Base-by-base conservation (phyloP, 2,113 vertebrate genomes). In the Orthochromis malagaraziensis region DNA sequence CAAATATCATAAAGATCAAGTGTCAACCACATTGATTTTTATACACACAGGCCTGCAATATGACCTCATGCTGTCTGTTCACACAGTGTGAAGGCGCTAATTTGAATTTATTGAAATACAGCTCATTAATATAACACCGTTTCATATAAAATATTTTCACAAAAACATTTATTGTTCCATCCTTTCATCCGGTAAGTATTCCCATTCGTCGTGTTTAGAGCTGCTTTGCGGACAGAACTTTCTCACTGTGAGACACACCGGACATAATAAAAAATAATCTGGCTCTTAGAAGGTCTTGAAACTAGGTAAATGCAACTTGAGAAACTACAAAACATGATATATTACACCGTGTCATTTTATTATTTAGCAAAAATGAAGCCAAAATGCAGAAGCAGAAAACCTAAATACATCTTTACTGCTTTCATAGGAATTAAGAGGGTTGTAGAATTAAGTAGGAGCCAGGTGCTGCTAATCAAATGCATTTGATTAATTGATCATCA, bases 1-100 rank as follows among this genome's bases (percentile, higher is more conserved):
- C 70, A 85, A 82, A 89, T 86, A 80, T 89, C 21, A 89, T 75
- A 83, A 83, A 87, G 87, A 89, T 88, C 49, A 65, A 91, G 57
- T 77, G 55, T 84, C 60, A 51, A 4, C 29, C 33, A 38, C 21
- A 90, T 77, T 53, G 29, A 79, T 91, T 47, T 68, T 54, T 29
- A 53, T 55, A 73, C 45, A 42, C 54, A 83, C 63, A 58, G 58
- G 9, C 51, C 26, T 83, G 40, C 38, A 51, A 21, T 81, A 26
- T 83, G 68, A 75, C n/a, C 53, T 80, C 83, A 75, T 31, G 21
- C 26, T 40, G 31, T 47, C 4, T 70, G 13, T 26, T 86, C 55
- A 70, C 21, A 26, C 24, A 51, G 33, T 58, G 6, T 83, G 29
- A 33, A 70, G n/a, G 7, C 1, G 40, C 35, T 3, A 45, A n/a